Evolutionary conservation across 2,113 vertebrate species (phyloP), one percentile per base, ranked within the genome.

Genomic region (Cephalopterus ornatus): DNA sequence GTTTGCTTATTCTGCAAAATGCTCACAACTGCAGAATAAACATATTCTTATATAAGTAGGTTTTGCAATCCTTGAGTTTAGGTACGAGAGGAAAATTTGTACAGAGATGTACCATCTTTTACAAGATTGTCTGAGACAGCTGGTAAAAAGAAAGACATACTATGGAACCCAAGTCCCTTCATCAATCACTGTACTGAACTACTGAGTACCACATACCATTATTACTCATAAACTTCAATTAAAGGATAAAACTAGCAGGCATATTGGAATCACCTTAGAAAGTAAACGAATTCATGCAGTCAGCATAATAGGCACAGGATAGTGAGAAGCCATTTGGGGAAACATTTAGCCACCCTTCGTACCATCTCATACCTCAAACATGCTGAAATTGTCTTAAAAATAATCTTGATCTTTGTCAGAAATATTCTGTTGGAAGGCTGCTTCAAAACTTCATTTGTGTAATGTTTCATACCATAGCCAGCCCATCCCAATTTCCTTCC

Each of bases 151-250:
- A 62, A 74, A 80, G 9, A 67, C 1, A 8, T 18, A 21, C 14
- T 37, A 4, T 32, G 11, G n/a, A 11, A 44, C 4, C n/a, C 3
- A 10, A 12, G 5, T 28, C 17, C 7, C 14, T 58, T 62, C 42
- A 19, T 58, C 33, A 66, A 3, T 46, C 4, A 6, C 22, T 67
- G 15, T 27, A 35, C 42, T 47, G 23, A 75, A 30, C 4, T 2
- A 5, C 1, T 0, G 2, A 50, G 23, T 74, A 53, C n/a, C 4
- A 1, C 22, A 35, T 53, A 16, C 7, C 52, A 55, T 11, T 11
- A 5, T 32, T 76, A 88, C 23, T 52, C 17, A 20, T 55, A 59
- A 89, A 65, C 10, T 42, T 83, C 58, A 37, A 17, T 30, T 65
- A 5, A 24, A 50, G 35, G 2, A 27, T 47, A 47, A 63, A 20